phyloP scores from a whole-genome alignment of 35 echinoderm and acorn worm species.

The Strongylocentrotus purpuratus region DNA sequence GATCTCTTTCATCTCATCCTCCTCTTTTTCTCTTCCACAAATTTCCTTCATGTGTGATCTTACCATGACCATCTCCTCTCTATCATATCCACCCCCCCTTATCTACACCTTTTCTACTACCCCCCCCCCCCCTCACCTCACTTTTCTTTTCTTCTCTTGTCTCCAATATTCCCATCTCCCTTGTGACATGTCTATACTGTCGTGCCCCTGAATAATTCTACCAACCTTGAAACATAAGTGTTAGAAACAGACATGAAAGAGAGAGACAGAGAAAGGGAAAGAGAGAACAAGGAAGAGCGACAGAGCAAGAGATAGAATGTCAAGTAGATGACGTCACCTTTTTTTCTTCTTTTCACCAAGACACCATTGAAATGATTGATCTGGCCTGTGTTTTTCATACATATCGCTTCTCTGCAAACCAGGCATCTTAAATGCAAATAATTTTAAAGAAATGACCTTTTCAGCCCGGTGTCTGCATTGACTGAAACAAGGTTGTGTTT shows the following conservation, averaged over 20 bases:
- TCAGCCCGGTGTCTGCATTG: not conserved
- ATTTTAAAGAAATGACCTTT: conserved; percentile 45
- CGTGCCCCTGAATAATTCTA: conserved; percentile 21
- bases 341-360: conserved; percentile 25
- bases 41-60: not conserved
- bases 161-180: not conserved
- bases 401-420: conserved; percentile 39
- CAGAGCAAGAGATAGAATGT: not conserved
- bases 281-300: not conserved
- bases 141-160: not conserved
- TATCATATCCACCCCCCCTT: not conserved
- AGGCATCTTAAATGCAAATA: conserved; percentile 42
- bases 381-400: conserved; percentile 6
- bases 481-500: not conserved
- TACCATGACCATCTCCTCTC: not conserved
- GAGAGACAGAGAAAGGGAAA: not conserved
- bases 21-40: not conserved
- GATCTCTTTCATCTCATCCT: not conserved
- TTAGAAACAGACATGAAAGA: not conserved
- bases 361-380: conserved; percentile 15
- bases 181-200: not conserved
- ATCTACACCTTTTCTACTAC: not conserved
- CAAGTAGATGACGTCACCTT: conserved; percentile 28
- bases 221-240: not conserved
- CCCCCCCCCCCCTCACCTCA: too few relatives aligned